Conservation (phyloP, 2,888 invertebrate genomes). For the Drosophila flavopinicola region DNA sequence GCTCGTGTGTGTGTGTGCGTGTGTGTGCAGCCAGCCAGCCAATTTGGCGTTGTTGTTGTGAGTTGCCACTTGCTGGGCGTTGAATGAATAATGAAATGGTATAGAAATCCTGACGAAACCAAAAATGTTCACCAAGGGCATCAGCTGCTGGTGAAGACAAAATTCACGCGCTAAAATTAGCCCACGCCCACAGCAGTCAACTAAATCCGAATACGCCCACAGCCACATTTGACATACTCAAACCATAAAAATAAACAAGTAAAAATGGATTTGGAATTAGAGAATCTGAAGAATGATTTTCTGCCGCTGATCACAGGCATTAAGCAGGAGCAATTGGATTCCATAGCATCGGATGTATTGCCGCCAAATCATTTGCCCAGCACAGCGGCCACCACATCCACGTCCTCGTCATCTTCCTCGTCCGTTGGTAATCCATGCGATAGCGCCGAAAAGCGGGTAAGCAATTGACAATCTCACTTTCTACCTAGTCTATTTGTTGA, state of each 20-base stretch:
- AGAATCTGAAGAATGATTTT: conserved; percentile 84
- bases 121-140: conserved; percentile 54
- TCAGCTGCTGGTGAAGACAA: conserved; percentile 47
- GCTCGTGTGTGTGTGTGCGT: conserved; percentile 19
- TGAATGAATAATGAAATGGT: conserved; percentile 53
- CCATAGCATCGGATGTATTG: conserved; percentile 71
- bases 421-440: conserved; percentile 84
- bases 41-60: conserved; percentile 40
- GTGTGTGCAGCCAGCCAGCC: conserved; percentile 22
- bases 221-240: conserved; percentile 26
- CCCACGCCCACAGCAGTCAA: conserved; percentile 22
- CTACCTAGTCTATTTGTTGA: conserved; percentile 16
- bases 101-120: conserved; percentile 39
- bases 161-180: conserved; percentile 59
- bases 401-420: conserved; percentile 75
- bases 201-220: conserved; percentile 6
- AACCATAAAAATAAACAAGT: not conserved
- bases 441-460: conserved; percentile 84
- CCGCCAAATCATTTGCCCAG: conserved; percentile 69
- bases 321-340: conserved; percentile 83
- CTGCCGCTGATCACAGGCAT: conserved; percentile 83
- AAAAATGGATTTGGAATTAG: conserved; percentile 83
- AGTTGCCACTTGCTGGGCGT: conserved; percentile 15
- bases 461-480: conserved; percentile 44
- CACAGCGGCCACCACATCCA: conserved; percentile 71